phyloP scores from a whole-genome alignment of 2,113 vertebrate species.

The Xenus cinereus region DNA sequence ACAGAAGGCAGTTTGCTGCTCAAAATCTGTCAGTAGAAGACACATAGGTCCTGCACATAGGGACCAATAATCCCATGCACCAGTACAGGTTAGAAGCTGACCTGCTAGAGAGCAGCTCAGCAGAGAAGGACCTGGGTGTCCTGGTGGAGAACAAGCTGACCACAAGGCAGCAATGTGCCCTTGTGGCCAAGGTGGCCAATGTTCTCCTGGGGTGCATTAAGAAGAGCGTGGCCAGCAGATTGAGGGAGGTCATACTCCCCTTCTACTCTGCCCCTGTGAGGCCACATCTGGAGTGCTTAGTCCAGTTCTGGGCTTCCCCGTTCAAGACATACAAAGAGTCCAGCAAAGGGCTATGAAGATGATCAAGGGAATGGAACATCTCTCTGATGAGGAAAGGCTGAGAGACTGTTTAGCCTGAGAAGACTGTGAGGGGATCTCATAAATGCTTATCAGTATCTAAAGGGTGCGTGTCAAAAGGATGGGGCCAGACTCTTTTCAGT shows the following conservation, averaged over 20 bases:
- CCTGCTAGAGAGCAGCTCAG: not conserved
- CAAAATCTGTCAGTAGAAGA: not conserved
- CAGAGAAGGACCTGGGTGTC: not conserved
- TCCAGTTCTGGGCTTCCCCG: not conserved
- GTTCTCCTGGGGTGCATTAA: not conserved
- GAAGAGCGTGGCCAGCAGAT: not conserved
- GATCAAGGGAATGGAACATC: not conserved
- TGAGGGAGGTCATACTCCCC: not conserved
- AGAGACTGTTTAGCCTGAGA: not conserved
- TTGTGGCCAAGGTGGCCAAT: not conserved
- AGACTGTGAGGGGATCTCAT: not conserved
- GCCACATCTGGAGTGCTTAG: not conserved
- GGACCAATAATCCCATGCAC: not conserved
- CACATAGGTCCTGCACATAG: not conserved
- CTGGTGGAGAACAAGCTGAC: not conserved
- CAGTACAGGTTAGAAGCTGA: not conserved
- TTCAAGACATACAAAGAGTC: not conserved
- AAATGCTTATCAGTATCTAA: not conserved
- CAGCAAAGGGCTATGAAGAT: not conserved
- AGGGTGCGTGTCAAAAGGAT: not conserved
- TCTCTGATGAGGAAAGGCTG: not conserved
- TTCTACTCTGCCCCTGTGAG: not conserved
- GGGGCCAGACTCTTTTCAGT: not conserved
- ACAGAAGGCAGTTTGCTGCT: not conserved
- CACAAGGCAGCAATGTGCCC: not conserved